Base-by-base conservation (phyloP, 1,140 invertebrate species). In the Hyposmocoma kahamanoa region DNA sequence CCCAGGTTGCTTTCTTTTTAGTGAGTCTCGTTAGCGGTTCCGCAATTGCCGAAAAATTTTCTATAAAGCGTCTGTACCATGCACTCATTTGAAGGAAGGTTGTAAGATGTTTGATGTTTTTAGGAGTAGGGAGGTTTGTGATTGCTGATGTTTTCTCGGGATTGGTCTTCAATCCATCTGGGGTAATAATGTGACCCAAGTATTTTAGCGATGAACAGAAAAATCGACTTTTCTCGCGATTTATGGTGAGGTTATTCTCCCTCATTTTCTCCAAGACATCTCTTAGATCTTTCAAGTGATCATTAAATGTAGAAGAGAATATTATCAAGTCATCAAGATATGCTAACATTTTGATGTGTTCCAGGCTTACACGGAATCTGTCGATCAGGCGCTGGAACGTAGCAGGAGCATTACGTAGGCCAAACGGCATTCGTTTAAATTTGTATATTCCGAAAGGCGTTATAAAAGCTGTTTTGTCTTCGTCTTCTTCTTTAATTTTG, bases 271-370 rank as follows among this genome's bases (percentile, higher is more conserved):
- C 5, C 76, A 39, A 19, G 53, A 54, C 8, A 62, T 62, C 20
- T 44, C 65, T 13, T 17, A 82, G 38, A 26, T 69, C 55, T 42
- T 47, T 1, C 1, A 71, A 1, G 50, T 85, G 72, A 4, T 71
- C 55, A 0, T 74, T 59, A 50, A 84, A 76, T 2, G 51, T 61
- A 20, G 58, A 47, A 17, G 61, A 60, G 2, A 69, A 32, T 1
- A 84, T 47, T 22, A 86, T 65, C 5, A 84, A 59, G 43, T 81
- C 77, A 42, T 80, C 68, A 6, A 84, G 50, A 53, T 83, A 87
- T 10, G 63, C 65, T n/a, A 45, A 18, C 3, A 45, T 8, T 13
- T 30, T 32, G 24, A 45, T 22, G 32, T 45, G 24, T 28, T 11
- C 24, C 24, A 28, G 11, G 11, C 6, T 6, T 28, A 11, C 5